These are phyloP conservation scores for Brachionus rubens DNA, from an alignment of 1,140 invertebrate species.

Conservation along the genomic window DNA sequence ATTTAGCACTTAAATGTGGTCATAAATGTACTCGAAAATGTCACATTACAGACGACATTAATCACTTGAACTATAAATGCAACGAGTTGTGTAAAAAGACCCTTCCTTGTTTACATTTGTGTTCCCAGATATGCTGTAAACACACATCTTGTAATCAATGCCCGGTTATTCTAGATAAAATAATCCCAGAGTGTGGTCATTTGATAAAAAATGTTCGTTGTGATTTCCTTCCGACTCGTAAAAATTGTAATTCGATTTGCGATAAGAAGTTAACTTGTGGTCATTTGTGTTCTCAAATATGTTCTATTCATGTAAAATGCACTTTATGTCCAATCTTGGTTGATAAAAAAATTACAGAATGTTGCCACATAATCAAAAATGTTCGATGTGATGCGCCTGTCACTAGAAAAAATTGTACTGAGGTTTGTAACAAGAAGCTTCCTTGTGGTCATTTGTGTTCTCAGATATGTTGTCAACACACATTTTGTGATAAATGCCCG, in stretches of 20 bases:
- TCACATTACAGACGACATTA: conserved; percentile 48
- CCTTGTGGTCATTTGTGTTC: neutral
- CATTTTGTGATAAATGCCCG: neutral
- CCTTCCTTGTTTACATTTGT: neutral
- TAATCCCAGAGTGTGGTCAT: conserved; percentile 6
- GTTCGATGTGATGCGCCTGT: neutral
- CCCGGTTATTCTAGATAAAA: neutral
- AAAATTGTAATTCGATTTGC: neutral
- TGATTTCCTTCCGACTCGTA: neutral
- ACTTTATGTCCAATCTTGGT: neutral
- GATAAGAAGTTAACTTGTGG: conserved; percentile 5
- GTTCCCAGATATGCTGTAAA: neutral
- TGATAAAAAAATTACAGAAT: neutral
- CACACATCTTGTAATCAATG: neutral
- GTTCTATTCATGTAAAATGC: neutral
- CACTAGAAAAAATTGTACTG: neutral
- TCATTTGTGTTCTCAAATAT: conserved; percentile 3
- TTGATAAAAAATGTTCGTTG: neutral
- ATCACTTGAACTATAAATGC: conserved; percentile 48
- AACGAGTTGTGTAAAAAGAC: conserved; percentile 47
- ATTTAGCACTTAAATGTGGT: conserved; percentile 53
- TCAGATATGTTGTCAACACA: neutral
- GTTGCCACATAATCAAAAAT: neutral
- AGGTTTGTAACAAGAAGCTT: conserved; percentile 35
- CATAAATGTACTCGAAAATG: conserved; percentile 54